Evolutionary conservation across 2,113 vertebrate genomes (phyloP), one percentile per base, ranked within the genome.

Genomic region (Bolborhynchus lineola): DNA sequence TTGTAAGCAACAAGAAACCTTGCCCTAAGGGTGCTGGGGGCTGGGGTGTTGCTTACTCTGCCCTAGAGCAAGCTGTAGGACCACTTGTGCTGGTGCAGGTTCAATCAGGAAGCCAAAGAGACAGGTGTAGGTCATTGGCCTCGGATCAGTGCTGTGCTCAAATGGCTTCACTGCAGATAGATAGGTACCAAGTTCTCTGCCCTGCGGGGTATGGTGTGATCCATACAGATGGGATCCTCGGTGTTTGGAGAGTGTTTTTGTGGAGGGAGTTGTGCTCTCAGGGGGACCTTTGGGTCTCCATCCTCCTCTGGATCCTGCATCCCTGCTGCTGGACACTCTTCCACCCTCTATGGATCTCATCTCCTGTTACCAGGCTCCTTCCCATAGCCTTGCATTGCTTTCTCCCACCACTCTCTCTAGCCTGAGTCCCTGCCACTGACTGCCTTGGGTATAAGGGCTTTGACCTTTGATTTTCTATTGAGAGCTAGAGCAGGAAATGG

Each of bases 181-280:
- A 35, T 35, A 31, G 33, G 14, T 44, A 7, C 20, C 1, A 6
- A 25, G 60, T 9, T 29, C 5, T 50, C 41, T 62, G 44, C 8
- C 35, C 19, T 50, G 20, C 11, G 1, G 1, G 5, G 68, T 6
- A 1, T 0, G 2, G 15, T 11, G 16, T 4, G 35, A 44, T 9
- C 28, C 8, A 1, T 39, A 35, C 5, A 16, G 33, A 9, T 10
- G 41, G 5, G 31, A 29, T 6, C 8, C 13, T 59, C 31, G 21
- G 25, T 67, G 52, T 15, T 29, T 78, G 46, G 13, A 59, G 31
- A 85, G 63, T 47, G 52, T 4, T 13, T 71, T 46, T 71, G 63
- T 20, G 35, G 12, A 79, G 79, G 33, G 55, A 47, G 29, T 17
- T 69, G 53, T 44, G 53, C 4, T 67, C 25, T 82, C 52, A 17